These are phyloP conservation scores for Drosophila kokeensis DNA, from an alignment of 2,888 invertebrate species.

Conservation along the genomic window DNA sequence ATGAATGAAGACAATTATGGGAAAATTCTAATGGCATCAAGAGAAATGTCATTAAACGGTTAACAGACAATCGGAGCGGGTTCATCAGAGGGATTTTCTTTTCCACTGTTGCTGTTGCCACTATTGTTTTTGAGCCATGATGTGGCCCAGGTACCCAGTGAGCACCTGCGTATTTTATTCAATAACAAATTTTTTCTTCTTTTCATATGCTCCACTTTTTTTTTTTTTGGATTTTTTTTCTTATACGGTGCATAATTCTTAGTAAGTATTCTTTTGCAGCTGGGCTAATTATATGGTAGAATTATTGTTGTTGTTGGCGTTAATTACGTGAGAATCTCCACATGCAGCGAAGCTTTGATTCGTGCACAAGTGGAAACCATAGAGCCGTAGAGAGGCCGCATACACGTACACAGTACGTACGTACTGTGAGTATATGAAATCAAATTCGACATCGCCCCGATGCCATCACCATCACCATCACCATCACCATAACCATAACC, in stretches of 20 bases:
- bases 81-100: conserved; percentile 30
- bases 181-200: conserved; percentile 40
- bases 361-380: conserved; percentile 27
- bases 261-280: conserved; percentile 55
- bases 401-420: conserved; percentile 17
- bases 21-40: conserved; percentile 72
- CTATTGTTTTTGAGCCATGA: conserved; percentile 19
- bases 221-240: conserved; percentile 11
- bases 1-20: conserved; percentile 68
- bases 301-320: conserved; percentile 62
- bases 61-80: conserved; percentile 59
- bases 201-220: conserved; percentile 33
- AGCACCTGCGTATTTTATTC: conserved; percentile 55
- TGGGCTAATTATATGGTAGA: conserved; percentile 69
- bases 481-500: not conserved
- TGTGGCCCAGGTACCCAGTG: conserved; percentile 43
- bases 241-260: conserved; percentile 64
- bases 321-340: conserved; percentile 70
- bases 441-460: conserved; percentile 57
- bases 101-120: not conserved
- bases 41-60: conserved; percentile 75
- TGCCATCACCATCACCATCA: not conserved
- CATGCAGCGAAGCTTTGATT: conserved; percentile 45
- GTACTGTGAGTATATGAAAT: conserved; percentile 35
- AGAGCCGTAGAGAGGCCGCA: conserved; percentile 30